A percentile compares a stretch with the other conserved stretches of the same genome.
These are phyloP conservation scores for Hoplostethus atlanticus DNA, from an alignment of 2,797 vertebrate species.

Conservation along the genomic window DNA sequence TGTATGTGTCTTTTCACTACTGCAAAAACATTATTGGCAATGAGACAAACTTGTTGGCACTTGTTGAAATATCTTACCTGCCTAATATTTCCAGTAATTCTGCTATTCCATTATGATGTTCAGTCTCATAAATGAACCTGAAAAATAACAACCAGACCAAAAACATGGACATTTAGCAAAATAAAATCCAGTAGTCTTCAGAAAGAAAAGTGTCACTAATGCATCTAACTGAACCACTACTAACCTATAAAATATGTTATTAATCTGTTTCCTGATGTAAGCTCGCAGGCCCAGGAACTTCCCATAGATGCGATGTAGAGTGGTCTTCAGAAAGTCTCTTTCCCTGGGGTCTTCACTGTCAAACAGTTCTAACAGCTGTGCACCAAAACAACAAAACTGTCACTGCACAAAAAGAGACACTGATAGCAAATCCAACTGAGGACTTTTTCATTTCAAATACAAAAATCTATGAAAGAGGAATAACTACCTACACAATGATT, in stretches of 20 bases:
- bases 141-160: conserved; percentile 27
- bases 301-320: conserved; percentile 98
- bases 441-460: neutral
- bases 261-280: conserved; percentile 99
- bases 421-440: neutral
- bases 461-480: neutral
- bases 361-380: conserved; percentile 96
- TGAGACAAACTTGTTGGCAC: neutral
- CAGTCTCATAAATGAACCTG: conserved; percentile 99
- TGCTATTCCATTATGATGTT: conserved; percentile 99
- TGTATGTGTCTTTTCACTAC: neutral
- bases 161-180: neutral
- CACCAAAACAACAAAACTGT: neutral
- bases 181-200: neutral
- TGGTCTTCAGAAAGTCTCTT: conserved; percentile 99
- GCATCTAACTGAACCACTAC: conserved; percentile 46
- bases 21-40: neutral
- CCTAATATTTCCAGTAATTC: conserved; percentile 99
- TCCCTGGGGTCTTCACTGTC: conserved; percentile 99
- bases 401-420: neutral
- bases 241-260: conserved; percentile 99
- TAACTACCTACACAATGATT: neutral
- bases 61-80: conserved; percentile 84
- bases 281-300: conserved; percentile 98
- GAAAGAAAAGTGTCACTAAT: neutral